phyloP scores from a whole-genome alignment of 2,888 invertebrate species.

The Ormia ochracea region DNA sequence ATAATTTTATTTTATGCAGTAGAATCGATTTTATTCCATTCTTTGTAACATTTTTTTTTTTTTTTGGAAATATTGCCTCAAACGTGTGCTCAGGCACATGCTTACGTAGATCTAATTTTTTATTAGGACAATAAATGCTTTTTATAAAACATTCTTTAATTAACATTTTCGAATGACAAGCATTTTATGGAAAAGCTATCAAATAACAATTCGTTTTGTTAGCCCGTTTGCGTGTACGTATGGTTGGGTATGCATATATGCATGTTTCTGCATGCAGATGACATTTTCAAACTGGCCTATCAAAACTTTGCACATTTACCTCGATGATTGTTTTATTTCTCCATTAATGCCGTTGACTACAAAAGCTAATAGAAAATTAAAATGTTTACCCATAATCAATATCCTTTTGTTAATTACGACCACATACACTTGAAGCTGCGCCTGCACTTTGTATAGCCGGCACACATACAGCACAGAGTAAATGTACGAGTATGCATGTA shows the following conservation, averaged over 20 bases:
- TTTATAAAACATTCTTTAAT: not conserved
- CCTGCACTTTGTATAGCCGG: not conserved
- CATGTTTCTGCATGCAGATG: not conserved
- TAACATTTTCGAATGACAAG: not conserved
- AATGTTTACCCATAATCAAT: constrained; percentile 57
- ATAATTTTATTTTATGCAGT: no score
- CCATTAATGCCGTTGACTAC: constrained; percentile 53
- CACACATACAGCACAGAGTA: no score
- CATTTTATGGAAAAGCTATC: not conserved
- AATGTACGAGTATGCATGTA: not conserved
- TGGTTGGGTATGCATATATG: not conserved
- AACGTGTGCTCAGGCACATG: no score
- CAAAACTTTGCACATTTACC: constrained; percentile 16
- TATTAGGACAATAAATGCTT: no score
- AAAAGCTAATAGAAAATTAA: constrained; percentile 60
- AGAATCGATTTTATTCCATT: no score
- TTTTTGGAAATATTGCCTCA: no score
- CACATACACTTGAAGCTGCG: constrained; percentile 22
- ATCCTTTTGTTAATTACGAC: constrained; percentile 39
- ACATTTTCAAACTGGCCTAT: constrained; percentile 48
- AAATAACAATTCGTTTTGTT: not conserved
- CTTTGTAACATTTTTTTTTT: no score
- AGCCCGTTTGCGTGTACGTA: not conserved
- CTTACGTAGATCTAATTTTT: no score
- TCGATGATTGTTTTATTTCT: constrained; percentile 26